A percentile compares a stretch with the other conserved stretches of the same genome.
Conservation (phyloP, 2,113 vertebrate genomes). For the Peromyscus leucopus region DNA sequence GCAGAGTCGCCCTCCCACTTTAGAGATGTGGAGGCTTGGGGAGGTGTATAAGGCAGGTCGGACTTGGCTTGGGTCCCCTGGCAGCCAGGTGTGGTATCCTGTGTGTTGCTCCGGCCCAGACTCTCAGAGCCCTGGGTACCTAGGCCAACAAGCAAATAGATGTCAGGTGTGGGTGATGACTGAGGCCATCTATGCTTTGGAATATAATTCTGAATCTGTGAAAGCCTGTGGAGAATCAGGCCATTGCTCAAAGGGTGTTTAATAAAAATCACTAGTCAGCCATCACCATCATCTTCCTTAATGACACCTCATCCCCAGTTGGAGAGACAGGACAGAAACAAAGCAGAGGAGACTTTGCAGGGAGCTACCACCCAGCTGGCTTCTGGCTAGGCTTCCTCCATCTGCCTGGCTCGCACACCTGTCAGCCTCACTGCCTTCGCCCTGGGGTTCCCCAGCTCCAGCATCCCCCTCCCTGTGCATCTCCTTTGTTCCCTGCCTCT, state of each 20-base stretch:
- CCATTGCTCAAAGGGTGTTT: not conserved
- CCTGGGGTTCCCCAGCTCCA: not conserved
- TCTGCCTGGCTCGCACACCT: slow-evolving; percentile 38
- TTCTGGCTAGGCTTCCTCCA: not conserved
- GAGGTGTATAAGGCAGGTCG: not conserved
- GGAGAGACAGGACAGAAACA: not conserved
- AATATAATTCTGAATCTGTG: not conserved
- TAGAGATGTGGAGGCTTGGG: not conserved
- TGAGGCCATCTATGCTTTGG: not conserved
- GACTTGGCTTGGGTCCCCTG: not conserved
- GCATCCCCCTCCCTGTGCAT: not conserved
- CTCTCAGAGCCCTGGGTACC: not conserved
- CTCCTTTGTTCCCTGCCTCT: slow-evolving; percentile 28
- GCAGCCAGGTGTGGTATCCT: not conserved
- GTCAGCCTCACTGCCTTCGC: not conserved
- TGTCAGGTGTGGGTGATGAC: not conserved
- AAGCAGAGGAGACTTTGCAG: not conserved
- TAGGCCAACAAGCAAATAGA: fast-evolving
- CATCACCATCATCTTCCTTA: not conserved
- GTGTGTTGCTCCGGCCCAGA: not conserved
- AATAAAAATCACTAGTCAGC: not conserved
- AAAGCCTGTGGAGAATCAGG: not conserved
- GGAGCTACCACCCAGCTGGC: not conserved
- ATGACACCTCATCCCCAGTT: not conserved
- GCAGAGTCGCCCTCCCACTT: not conserved